A percentile compares a stretch with the other conserved stretches of the same genome.
These are phyloP conservation scores for Bucco capensis DNA, from an alignment of 2,113 vertebrate species.

Conservation along the genomic window DNA sequence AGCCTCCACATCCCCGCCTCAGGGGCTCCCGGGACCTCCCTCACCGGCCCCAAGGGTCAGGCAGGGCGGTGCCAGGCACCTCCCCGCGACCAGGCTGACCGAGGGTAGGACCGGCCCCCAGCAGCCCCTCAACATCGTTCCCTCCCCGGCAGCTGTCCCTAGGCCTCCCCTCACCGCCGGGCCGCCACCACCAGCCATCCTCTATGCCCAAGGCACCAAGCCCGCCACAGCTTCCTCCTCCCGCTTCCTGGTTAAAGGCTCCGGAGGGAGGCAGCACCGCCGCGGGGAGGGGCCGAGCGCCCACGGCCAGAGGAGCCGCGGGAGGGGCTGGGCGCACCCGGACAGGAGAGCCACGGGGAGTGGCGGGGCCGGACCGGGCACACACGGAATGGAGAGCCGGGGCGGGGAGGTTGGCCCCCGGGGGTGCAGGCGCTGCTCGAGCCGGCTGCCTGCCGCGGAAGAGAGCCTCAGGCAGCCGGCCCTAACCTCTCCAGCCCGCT, in stretches of 20 bases:
- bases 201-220: neutral
- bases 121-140: neutral
- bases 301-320: no score
- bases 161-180: neutral
- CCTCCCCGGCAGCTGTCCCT: neutral
- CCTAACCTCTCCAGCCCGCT: neutral
- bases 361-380: neutral
- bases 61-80: neutral
- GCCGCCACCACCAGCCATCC: neutral
- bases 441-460: no score
- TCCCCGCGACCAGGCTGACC: neutral
- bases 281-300: neutral
- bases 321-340: no score
- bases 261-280: neutral
- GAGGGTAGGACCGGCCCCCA: neutral
- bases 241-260: neutral
- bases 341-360: neutral
- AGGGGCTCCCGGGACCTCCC: neutral
- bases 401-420: neutral
- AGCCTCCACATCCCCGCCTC: neutral
- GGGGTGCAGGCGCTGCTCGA: neutral
- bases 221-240: neutral
- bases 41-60: neutral
- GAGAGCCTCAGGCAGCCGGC: neutral
- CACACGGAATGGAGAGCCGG: neutral